Conservation (phyloP, 2,797 vertebrate genomes). For the Coluber constrictor region DNA sequence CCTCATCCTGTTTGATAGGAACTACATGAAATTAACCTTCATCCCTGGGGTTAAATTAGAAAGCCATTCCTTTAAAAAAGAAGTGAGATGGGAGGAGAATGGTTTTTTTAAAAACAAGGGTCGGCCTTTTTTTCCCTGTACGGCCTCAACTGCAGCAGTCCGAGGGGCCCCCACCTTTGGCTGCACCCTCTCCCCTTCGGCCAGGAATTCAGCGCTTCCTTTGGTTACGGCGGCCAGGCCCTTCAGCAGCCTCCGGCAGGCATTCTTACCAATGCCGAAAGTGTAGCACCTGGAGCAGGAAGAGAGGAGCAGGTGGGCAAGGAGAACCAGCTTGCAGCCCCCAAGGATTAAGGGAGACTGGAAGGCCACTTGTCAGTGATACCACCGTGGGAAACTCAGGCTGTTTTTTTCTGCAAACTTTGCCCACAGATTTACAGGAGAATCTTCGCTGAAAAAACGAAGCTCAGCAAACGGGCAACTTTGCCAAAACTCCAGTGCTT, state of each 20-base stretch:
- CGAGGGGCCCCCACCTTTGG: slow-evolving; percentile 78
- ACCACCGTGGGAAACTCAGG: background rate
- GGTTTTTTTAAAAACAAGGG: background rate
- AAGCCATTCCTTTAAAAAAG: background rate
- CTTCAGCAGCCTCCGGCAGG: slow-evolving; percentile 83
- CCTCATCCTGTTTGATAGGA: background rate
- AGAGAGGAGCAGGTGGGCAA: background rate
- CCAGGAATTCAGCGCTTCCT: slow-evolving; percentile 86
- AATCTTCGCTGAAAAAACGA: background rate
- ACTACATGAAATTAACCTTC: background rate
- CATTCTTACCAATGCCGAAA: slow-evolving; percentile 85
- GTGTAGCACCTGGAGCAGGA: slow-evolving; percentile 82
- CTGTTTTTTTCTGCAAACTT: background rate
- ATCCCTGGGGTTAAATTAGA: background rate
- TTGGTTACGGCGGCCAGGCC: slow-evolving; percentile 84
- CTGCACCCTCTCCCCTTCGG: slow-evolving; percentile 86
- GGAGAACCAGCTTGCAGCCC: background rate
- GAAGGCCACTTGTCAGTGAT: no score
- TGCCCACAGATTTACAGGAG: background rate
- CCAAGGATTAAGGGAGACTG: background rate
- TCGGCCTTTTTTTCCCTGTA: background rate
- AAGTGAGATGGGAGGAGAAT: background rate
- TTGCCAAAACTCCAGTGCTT: background rate
- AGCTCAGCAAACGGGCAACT: background rate
- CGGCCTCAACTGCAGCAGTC: background rate